Percentiles rank a stretch among this genome's conserved stretches.
Conservation (phyloP, 2,113 vertebrate species). For the Argyrosomus japonicus region DNA sequence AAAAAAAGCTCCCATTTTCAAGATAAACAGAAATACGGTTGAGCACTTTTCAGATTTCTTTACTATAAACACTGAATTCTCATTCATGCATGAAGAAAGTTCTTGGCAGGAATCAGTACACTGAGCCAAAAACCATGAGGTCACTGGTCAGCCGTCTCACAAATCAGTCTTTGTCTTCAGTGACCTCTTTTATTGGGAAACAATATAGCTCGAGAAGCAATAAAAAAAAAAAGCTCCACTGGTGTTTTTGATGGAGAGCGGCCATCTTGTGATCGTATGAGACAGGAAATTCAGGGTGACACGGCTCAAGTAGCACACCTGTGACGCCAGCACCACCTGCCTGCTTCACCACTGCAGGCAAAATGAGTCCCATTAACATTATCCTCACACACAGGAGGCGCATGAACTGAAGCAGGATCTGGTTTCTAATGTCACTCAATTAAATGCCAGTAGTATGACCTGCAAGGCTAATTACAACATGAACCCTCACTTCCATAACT, state of each 20-base stretch:
- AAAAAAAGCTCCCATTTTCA: not conserved
- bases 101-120: slow-evolving; percentile 17
- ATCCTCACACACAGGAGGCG: not conserved
- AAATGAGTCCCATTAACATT: slow-evolving; percentile 3
- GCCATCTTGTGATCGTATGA: slow-evolving; percentile 41
- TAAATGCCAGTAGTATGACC: slow-evolving; percentile 24
- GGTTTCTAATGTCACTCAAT: slow-evolving; percentile 33
- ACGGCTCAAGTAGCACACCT: slow-evolving; percentile 49
- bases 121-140: slow-evolving; percentile 44
- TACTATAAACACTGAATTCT: slow-evolving; percentile 35
- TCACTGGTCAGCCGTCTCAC: slow-evolving; percentile 54
- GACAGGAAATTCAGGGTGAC: slow-evolving; percentile 61
- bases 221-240: slow-evolving; percentile 38
- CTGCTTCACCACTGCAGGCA: slow-evolving; percentile 12
- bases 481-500: not conserved
- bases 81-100: slow-evolving; percentile 13
- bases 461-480: slow-evolving; percentile 43
- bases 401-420: not conserved
- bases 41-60: slow-evolving; percentile 2
- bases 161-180: slow-evolving; percentile 56
- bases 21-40: slow-evolving; percentile 30
- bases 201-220: slow-evolving; percentile 32
- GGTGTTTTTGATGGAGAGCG: slow-evolving; percentile 49
- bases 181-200: slow-evolving; percentile 56
- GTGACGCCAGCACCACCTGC: slow-evolving; percentile 50